phyloP scores from a whole-genome alignment of 2,797 vertebrate species.

The Schizothorax lantsangensis region DNA sequence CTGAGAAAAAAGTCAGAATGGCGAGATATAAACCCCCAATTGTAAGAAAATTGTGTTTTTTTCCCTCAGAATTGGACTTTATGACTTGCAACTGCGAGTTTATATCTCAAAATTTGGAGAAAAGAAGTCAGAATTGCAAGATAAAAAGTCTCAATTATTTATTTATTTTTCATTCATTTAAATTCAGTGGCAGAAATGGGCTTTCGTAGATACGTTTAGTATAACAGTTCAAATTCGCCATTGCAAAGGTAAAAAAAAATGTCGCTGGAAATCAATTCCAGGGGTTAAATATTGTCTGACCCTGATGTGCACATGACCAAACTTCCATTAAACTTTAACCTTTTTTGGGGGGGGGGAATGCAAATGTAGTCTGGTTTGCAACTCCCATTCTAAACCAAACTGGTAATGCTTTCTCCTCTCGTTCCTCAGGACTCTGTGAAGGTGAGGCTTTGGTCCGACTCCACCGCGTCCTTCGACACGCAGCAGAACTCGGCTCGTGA shows the following conservation, averaged over 20 bases:
- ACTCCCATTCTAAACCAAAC: neutral
- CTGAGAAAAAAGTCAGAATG: no score
- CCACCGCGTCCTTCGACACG: conserved; percentile 72
- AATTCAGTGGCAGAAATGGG: no score
- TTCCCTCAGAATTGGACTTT: no score
- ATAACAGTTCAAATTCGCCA: neutral
- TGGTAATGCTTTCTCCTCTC: conserved; percentile 7
- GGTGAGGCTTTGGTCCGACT: conserved; percentile 73
- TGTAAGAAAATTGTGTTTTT: no score
- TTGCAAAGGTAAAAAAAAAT: neutral
- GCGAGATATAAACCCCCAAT: no score
- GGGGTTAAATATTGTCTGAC: neutral
- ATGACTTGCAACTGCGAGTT: no score
- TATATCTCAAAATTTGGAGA: neutral
- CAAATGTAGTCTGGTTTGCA: neutral
- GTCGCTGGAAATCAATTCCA: neutral
- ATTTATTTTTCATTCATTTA: no score
- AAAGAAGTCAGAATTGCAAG: neutral
- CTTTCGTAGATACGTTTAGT: neutral
- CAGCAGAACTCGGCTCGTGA: conserved; percentile 64
- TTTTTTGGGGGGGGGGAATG: neutral
- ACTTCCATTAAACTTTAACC: neutral
- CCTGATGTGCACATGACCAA: neutral
- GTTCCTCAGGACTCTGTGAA: conserved; percentile 73
- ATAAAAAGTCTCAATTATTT: neutral